These are phyloP conservation scores for Nyctibius bracteatus DNA, from an alignment of 2,113 vertebrate species.

Conservation along the genomic window DNA sequence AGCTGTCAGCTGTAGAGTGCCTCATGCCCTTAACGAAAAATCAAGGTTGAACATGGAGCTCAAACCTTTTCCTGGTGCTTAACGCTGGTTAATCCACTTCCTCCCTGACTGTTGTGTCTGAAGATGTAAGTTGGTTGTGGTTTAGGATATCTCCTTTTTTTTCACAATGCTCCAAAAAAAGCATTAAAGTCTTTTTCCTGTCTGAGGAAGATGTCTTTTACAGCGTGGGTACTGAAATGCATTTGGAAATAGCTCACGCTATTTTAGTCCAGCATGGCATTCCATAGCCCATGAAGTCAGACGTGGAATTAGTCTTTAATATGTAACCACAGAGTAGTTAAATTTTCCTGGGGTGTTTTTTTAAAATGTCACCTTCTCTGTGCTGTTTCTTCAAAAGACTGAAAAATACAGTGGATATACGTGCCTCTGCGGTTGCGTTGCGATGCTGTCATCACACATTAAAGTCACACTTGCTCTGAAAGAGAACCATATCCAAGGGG, in stretches of 20 bases:
- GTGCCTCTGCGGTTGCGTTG: not conserved
- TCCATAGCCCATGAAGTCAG: not conserved
- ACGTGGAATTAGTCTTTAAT: conserved; percentile 4
- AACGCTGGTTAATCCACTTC: not conserved
- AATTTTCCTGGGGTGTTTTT: not conserved
- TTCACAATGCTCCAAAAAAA: not conserved
- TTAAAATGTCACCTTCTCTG: not conserved
- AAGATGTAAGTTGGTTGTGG: not conserved
- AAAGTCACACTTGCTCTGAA: not conserved
- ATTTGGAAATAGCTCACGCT: not conserved
- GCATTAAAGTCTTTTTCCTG: not conserved
- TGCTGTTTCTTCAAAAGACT: not conserved
- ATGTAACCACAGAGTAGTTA: not conserved
- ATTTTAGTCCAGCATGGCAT: not conserved
- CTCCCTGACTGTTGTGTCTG: not conserved
- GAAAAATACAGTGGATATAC: accelerated
- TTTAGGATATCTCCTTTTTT: not conserved
- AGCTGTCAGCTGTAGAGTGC: not conserved
- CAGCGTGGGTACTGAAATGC: not conserved
- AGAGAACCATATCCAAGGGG: not conserved
- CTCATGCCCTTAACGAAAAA: not conserved
- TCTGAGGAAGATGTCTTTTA: not conserved
- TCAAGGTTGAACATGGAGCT: not conserved
- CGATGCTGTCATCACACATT: not conserved
- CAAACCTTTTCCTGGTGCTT: not conserved